These are phyloP conservation scores for Pegea sp. DNA, from an alignment of 23 tunicate genomes.

Conservation along the genomic window DNA sequence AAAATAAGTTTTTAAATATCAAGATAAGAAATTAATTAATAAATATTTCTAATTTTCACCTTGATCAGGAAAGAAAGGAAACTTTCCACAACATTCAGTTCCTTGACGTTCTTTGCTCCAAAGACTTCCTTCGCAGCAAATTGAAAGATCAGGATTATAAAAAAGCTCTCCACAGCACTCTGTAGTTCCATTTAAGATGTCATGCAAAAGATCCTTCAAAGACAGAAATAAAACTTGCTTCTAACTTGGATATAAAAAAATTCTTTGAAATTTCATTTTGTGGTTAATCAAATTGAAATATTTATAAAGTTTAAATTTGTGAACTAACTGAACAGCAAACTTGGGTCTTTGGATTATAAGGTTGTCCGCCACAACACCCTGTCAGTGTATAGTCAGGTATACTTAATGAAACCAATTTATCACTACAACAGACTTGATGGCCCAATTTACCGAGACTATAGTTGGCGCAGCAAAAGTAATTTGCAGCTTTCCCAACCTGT, in stretches of 20 bases:
- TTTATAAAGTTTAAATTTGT: neutral
- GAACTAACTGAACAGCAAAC: conserved; percentile 59
- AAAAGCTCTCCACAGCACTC: conserved; percentile 55
- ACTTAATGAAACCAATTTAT: conserved; percentile 14
- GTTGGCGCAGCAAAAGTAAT: conserved; percentile 32
- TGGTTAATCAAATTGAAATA: no score
- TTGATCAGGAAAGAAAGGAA: conserved; percentile 71
- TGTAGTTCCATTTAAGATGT: conserved; percentile 18
- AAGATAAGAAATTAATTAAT: no score
- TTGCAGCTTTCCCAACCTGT: conserved; percentile 23
- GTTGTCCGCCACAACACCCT: conserved; percentile 32
- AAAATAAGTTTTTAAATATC: no score
- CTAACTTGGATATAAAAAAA: no score
- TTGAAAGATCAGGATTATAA: conserved; percentile 14
- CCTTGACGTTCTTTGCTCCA: conserved; percentile 38
- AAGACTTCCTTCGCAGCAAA: conserved; percentile 51
- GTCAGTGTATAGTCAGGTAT: conserved; percentile 28
- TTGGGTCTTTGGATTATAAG: conserved; percentile 21
- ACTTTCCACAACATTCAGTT: conserved; percentile 41
- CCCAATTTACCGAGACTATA: conserved; percentile 16
- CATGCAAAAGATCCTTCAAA: no score
- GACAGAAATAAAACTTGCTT: no score
- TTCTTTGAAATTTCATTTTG: no score
- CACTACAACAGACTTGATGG: conserved; percentile 39
- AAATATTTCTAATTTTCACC: no score